Percentiles rank a stretch among this genome's conserved stretches.
Conservation (phyloP, 2,797 vertebrate species). For the Crocidura indochinensis region DNA sequence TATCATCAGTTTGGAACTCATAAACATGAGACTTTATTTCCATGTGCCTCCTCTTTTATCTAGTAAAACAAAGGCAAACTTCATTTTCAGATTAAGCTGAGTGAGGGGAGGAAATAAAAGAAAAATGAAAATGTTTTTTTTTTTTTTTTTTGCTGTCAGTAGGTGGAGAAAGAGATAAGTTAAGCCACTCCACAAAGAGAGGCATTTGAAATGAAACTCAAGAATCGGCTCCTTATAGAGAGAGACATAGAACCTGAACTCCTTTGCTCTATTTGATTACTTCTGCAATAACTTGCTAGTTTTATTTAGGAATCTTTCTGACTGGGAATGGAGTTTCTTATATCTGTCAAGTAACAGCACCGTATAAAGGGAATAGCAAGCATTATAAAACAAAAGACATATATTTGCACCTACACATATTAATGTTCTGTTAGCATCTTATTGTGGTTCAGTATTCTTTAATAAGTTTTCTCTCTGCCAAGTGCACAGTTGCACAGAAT, state of each 20-base stretch:
- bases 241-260: conserved; percentile 76
- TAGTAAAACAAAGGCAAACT: not conserved
- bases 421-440: conserved; percentile 76
- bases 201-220: conserved; percentile 67
- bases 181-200: not conserved
- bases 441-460: conserved; percentile 39
- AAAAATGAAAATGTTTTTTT: conserved; percentile 6
- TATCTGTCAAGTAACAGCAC: conserved; percentile 70
- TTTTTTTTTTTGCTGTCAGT: conserved; percentile 33
- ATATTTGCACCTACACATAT: conserved; percentile 79
- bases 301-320: conserved; percentile 80
- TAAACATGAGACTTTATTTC: not conserved
- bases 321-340: conserved; percentile 69
- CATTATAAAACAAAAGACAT: conserved; percentile 80
- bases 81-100: not conserved
- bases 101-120: not conserved
- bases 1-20: not conserved
- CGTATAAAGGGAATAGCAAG: conserved; percentile 81
- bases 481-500: not conserved
- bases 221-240: conserved; percentile 34
- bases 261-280: conserved; percentile 69
- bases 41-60: not conserved
- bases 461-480: conserved; percentile 16
- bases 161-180: conserved; percentile 4
- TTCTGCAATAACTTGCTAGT: conserved; percentile 74